Evolutionary conservation across 2,113 vertebrate genomes (phyloP).

Genomic region (Camelus dromedarius): DNA sequence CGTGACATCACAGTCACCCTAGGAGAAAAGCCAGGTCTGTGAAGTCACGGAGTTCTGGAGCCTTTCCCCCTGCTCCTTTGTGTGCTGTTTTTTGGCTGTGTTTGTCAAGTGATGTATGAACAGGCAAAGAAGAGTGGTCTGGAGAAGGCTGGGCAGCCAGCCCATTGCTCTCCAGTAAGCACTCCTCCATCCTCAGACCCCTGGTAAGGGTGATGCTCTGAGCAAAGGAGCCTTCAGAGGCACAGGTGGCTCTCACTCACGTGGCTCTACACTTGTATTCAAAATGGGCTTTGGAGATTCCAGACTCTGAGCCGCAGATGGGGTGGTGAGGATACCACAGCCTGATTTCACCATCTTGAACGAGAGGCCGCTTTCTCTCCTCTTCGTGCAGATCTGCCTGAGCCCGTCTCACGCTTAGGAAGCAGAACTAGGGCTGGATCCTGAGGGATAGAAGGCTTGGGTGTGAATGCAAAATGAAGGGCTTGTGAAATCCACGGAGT

Average conservation of each 20-base stretch:
- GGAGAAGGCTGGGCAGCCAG: background rate
- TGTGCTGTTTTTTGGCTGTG: no score
- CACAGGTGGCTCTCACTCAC: background rate
- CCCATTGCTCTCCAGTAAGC: fast-evolving
- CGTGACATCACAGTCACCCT: background rate
- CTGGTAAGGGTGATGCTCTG: background rate
- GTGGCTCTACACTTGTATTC: no score
- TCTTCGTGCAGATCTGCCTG: background rate
- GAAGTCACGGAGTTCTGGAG: background rate
- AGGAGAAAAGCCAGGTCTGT: background rate
- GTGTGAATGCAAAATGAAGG: background rate
- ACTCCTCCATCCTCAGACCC: background rate
- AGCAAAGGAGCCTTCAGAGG: background rate
- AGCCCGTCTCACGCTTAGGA: background rate
- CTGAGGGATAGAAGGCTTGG: background rate
- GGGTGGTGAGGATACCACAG: background rate
- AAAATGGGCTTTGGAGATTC: background rate
- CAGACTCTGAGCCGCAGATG: background rate
- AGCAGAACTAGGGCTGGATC: background rate
- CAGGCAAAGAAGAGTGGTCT: background rate
- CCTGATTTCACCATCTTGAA: background rate
- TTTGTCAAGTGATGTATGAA: background rate
- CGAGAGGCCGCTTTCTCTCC: background rate
- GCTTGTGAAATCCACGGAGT: background rate
- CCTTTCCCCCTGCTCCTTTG: background rate